Conservation (phyloP, 2,888 invertebrate genomes). For the Apamea anceps region DNA sequence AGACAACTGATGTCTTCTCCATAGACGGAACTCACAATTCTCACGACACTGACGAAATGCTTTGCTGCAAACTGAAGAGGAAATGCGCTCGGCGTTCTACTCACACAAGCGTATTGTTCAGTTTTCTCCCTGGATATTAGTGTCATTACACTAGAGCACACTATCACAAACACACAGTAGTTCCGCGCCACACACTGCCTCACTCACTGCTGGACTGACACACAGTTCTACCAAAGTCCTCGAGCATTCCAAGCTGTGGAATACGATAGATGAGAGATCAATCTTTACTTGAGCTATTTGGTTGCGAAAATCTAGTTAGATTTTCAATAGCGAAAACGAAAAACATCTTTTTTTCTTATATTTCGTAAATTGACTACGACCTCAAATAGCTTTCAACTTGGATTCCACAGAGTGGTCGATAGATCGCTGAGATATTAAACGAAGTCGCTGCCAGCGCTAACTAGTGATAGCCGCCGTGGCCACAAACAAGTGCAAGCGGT, state of each 20-base stretch:
- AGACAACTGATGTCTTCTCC: not conserved
- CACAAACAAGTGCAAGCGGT: conserved; percentile 9
- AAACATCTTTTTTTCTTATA: not conserved
- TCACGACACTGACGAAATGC: not conserved
- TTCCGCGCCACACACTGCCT: not conserved
- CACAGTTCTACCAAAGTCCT: not conserved
- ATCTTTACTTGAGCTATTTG: not conserved
- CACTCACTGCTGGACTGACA: not conserved
- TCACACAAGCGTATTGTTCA: not conserved
- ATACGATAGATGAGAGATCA: conserved; percentile 2
- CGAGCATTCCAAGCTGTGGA: not conserved
- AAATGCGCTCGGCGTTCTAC: not conserved
- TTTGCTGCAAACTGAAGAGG: not conserved
- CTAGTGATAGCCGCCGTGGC: not conserved
- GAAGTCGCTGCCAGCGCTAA: not conserved
- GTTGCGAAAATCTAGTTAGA: not conserved
- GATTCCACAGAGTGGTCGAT: not conserved
- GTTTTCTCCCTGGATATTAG: not conserved
- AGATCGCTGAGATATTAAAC: not conserved
- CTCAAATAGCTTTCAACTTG: not conserved
- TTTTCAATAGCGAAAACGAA: not conserved
- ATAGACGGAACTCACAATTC: not conserved
- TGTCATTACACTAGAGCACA: not conserved
- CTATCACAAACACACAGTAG: not conserved
- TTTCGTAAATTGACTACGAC: not conserved